phyloP scores from a whole-genome alignment of 2,888 invertebrate genomes.

The Myopa testacea region DNA sequence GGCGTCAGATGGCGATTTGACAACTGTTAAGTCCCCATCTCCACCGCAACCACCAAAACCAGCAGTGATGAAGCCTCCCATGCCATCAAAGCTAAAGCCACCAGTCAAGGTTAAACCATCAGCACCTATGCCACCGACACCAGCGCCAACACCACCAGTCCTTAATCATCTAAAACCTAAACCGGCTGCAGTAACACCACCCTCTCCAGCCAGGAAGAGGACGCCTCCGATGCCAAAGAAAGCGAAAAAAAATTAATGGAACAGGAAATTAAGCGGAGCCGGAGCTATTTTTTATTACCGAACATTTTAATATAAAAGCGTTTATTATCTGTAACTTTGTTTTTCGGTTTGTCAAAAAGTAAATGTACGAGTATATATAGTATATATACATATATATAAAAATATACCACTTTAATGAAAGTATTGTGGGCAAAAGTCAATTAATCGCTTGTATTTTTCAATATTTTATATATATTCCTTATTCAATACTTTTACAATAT shows the following conservation, averaged over 20 bases:
- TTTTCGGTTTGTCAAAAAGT: too few relatives aligned
- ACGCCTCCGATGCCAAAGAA: constrained; percentile 25
- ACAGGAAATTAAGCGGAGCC: background rate
- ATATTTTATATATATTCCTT: too few relatives aligned
- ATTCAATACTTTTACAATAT: too few relatives aligned
- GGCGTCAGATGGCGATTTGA: background rate
- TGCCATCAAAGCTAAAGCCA: constrained; percentile 40
- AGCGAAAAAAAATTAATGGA: constrained; percentile 25
- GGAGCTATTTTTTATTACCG: too few relatives aligned
- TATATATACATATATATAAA: too few relatives aligned
- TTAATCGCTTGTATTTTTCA: too few relatives aligned
- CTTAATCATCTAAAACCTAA: constrained; percentile 25
- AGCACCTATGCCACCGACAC: constrained; percentile 52
- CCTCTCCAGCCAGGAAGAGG: constrained; percentile 41
- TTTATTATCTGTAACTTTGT: too few relatives aligned
- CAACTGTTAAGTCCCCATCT: background rate
- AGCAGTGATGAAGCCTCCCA: background rate
- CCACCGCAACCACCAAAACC: background rate
- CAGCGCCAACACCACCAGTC: constrained; percentile 52
- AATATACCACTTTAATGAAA: too few relatives aligned
- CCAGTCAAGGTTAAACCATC: constrained; percentile 34
- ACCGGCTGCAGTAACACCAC: constrained; percentile 32
- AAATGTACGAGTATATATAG: too few relatives aligned
- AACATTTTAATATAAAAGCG: too few relatives aligned
- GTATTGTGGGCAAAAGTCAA: too few relatives aligned